Evolutionary conservation across 2,113 vertebrate genomes (phyloP).

Genomic region (Rissa tridactyla): DNA sequence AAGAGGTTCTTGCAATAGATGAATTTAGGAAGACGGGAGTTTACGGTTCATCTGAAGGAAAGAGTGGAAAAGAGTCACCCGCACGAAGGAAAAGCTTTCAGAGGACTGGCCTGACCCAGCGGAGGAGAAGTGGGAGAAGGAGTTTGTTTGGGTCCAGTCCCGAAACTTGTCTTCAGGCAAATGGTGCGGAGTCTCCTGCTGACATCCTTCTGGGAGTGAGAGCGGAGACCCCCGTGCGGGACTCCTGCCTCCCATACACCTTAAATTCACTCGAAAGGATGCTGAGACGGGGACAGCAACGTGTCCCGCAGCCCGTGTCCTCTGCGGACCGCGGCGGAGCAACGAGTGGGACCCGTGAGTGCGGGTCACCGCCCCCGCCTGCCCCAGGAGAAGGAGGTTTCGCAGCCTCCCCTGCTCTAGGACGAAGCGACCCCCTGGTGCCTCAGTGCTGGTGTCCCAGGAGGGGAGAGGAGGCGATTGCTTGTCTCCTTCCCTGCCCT

Average conservation of each 20-base stretch:
- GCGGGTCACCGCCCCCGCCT: accelerated
- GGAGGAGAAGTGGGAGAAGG: background rate
- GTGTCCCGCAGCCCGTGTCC: background rate
- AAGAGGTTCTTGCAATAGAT: background rate
- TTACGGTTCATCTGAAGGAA: background rate
- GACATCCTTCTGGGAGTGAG: background rate
- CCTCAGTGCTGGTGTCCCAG: background rate
- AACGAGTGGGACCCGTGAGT: accelerated
- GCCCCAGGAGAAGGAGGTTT: background rate
- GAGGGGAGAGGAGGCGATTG: background rate
- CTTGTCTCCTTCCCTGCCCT: background rate
- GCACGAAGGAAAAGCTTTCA: accelerated
- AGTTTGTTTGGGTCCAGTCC: background rate
- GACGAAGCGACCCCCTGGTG: accelerated
- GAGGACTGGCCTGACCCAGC: background rate
- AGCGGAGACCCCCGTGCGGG: background rate
- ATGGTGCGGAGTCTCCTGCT: accelerated
- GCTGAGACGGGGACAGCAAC: background rate
- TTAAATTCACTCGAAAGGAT: accelerated
- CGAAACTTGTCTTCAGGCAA: background rate
- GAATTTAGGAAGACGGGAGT: accelerated
- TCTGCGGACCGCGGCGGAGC: accelerated
- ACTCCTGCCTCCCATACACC: background rate
- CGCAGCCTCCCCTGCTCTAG: background rate
- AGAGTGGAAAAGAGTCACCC: background rate